phyloP scores from a whole-genome alignment of 2,888 invertebrate genomes.

The Megaustenia siamemsis region DNA sequence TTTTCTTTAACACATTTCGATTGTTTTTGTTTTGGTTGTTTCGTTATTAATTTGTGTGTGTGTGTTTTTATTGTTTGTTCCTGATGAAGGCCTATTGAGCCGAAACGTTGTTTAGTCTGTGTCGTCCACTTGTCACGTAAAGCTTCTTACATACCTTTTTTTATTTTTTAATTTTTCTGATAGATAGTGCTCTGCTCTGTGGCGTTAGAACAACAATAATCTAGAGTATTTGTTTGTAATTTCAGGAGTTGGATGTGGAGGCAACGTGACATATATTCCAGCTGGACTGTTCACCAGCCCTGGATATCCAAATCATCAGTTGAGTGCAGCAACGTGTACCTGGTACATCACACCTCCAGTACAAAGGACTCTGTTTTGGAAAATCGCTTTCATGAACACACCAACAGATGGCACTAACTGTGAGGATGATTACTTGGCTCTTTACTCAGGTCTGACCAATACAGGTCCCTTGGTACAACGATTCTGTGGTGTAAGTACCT shows the following conservation, averaged over 20 bases:
- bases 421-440: constrained; percentile 64
- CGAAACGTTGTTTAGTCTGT: no score
- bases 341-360: constrained; percentile 87
- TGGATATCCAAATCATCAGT: constrained; percentile 90
- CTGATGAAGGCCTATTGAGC: no score
- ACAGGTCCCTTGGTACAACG: constrained; percentile 58
- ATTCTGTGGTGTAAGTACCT: constrained; percentile 66
- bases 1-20: no score
- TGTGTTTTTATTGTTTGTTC: no score
- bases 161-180: no score
- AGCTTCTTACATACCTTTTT: no score
- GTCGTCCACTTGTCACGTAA: no score
- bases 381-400: constrained; percentile 82
- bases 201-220: no score
- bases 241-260: constrained; percentile 83
- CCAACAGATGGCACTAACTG: constrained; percentile 61
- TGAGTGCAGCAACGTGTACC: constrained; percentile 88
- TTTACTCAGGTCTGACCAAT: constrained; percentile 63
- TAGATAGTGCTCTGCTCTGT: no score
- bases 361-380: constrained; percentile 88
- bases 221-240: no score
- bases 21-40: no score
- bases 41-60: no score
- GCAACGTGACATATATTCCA: constrained; percentile 82
- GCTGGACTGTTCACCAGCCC: constrained; percentile 91